A percentile compares a stretch with the other conserved stretches of the same genome.
These are phyloP conservation scores for Aromia moschata DNA, from an alignment of 2,888 invertebrate genomes.

Conservation along the genomic window DNA sequence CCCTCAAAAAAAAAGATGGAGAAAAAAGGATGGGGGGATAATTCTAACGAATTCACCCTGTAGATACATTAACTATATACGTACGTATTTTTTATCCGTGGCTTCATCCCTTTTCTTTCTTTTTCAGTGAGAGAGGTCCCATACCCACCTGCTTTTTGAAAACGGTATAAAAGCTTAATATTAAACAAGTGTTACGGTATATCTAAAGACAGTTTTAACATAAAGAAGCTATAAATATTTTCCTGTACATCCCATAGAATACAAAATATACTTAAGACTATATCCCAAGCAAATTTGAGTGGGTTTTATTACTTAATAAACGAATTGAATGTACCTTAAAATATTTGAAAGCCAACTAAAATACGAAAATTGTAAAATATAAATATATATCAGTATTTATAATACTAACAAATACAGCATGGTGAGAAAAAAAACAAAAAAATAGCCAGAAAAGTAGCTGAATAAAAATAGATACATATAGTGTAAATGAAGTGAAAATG, in stretches of 20 bases:
- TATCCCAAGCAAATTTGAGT: constrained; percentile 45
- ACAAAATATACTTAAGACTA: constrained; percentile 58
- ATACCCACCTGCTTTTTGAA: constrained; percentile 36
- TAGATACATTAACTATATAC: too few species aligned
- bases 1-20: too few species aligned
- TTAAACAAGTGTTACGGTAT: constrained; percentile 25
- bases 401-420: constrained; percentile 36
- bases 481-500: constrained; percentile 48
- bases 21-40: too few species aligned
- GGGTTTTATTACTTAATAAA: constrained; percentile 44
- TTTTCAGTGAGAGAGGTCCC: constrained; percentile 50
- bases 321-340: constrained; percentile 39
- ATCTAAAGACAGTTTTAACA: constrained; percentile 40
- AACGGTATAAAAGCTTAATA: constrained; percentile 37
- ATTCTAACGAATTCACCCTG: too few species aligned
- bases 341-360: constrained; percentile 42
- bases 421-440: constrained; percentile 32
- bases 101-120: constrained; percentile 23
- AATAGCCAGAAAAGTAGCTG: constrained; percentile 35
- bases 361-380: constrained; percentile 44
- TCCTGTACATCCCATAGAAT: constrained; percentile 33
- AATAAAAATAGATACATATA: constrained; percentile 38
- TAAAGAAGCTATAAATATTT: constrained; percentile 50
- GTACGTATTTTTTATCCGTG: too few species aligned
- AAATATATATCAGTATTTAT: constrained; percentile 45